Evolutionary conservation across 2,888 invertebrate genomes (phyloP), one percentile per base, ranked within the genome.

Genomic region (Drosophila anomalipes): DNA sequence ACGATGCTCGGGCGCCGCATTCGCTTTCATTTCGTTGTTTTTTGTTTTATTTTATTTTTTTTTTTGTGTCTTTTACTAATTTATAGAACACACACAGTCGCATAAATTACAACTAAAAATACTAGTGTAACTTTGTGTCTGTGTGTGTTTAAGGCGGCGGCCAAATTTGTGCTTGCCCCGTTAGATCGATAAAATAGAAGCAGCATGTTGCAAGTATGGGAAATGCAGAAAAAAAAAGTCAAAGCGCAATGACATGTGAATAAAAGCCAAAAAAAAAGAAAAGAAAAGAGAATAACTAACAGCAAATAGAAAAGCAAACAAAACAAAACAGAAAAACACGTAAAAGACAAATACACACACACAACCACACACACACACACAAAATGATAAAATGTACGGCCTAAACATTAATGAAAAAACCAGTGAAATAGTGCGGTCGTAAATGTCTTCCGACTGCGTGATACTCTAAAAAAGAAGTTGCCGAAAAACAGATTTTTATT

Each of bases 181-280:
- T 89, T 91, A 74, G 91, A 87, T 91, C 91, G 86, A 87, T 91
- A 91, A 82, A 82, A 72, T 44, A 57, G 57, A 57, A 64, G 65
- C 73, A 64, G 61, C 52, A 54, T 53, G 64, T 57, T 70, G 70
- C 81, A 74, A 53, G 65, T 26, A 70, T 56, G 53, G 41, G 60
- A 74, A 71, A 59, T 83, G 82, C 51, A 67, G 54, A 57, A 57
- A 39, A 16, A 63, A 16, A 63, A 64, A 33, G 56, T 41, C 39
- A 67, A 72, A 82, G 79, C 82, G 57, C 39, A 54, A 64, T 70
- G 77, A 81, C 60, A 83, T 67, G 65, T 51, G 59, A 75, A 58
- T 47, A 58, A 59, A 58, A 28, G 9, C 52, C 41, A 33, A 32
- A 57, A 69, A 30, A 33, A 32, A 32, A 22, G 7, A 3, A 5